Conservation (phyloP, 2,113 vertebrate genomes). For the Solea solea region DNA sequence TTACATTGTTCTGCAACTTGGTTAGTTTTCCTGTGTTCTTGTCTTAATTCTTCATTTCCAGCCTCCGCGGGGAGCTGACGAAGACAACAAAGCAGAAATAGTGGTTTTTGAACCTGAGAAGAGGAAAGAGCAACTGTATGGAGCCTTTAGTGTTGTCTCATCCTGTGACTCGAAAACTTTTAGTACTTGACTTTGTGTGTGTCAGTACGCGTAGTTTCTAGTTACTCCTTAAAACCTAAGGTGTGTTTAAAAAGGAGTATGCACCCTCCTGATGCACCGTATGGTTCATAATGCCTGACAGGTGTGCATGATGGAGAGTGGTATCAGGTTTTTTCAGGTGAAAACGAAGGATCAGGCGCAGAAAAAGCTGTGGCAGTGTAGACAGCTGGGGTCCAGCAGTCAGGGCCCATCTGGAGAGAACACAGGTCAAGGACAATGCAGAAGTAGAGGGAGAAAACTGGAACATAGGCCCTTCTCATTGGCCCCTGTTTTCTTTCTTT, state of each 20-base stretch:
- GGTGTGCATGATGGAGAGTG: constrained; percentile 60
- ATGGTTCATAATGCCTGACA: constrained; percentile 23
- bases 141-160: background rate
- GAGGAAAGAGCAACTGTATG: constrained; percentile 24
- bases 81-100: constrained; percentile 43
- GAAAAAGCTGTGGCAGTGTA: constrained; percentile 46
- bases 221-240: too few relatives aligned
- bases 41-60: constrained; percentile 76
- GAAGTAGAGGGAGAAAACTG: constrained; percentile 18
- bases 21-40: constrained; percentile 63
- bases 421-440: constrained; percentile 66
- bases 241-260: too few relatives aligned
- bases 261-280: background rate
- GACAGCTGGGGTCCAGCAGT: constrained; percentile 54
- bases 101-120: constrained; percentile 35
- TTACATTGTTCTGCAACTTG: constrained; percentile 63
- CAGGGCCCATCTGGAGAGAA: constrained; percentile 62
- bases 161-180: too few relatives aligned
- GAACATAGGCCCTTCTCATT: background rate
- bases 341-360: constrained; percentile 25
- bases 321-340: constrained; percentile 48
- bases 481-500: constrained; percentile 2
- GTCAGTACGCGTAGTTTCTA: background rate
- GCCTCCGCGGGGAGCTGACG: constrained; percentile 55
- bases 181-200: background rate